Base-by-base conservation (phyloP, 2,888 invertebrate species). In the Platerodrilus igneus region DNA sequence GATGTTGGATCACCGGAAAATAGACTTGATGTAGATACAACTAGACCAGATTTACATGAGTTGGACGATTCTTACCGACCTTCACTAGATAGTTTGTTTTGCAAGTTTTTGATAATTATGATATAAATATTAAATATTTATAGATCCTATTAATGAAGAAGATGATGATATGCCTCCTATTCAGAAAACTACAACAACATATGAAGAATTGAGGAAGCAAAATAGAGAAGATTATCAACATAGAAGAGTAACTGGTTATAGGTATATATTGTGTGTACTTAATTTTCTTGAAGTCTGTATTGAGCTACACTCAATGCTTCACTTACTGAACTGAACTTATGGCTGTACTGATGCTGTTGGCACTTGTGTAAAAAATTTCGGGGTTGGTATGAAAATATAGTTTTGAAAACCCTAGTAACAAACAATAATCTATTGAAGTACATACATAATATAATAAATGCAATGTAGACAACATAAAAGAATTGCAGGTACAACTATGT, bases 181-280 rank as follows among this genome's bases (percentile, higher is more conserved):
- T 57, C 62, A 71, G 56, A 55, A 69, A 56, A 55, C 69, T 56
- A 56, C 70, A 1, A 74, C 79, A 8, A 75, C 79, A 0, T 87
- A 87, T 58, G 86, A 86, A 20, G 86, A 86, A 52, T 64, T 87
- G 41, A 74, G 87, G 11, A 75, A 73, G 31, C 73, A 72, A 57
- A 86, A 88, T 67, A 71, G 87, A 29, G 79, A 79, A 21, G 79
- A 82, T 17, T 78, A 77, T 60, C 59, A 61, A 37, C 60, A 64
- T 37, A 61, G 57, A 43, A 52, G 67, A 21, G 47, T 55, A 17
- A 54, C 56, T 14, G 52, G 39, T 40, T 62, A 57, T 31, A 64
- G 57, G 61, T 60, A 50, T 28, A 8, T 5, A n/a, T n/a, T n/a
- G n/a, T n/a, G n/a, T n/a, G n/a, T n/a, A n/a, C n/a, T n/a, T n/a